Evolutionary conservation across 2,888 invertebrate species (phyloP), one percentile per base, ranked within the genome.

Genomic region (Asteroscopus sphinx): DNA sequence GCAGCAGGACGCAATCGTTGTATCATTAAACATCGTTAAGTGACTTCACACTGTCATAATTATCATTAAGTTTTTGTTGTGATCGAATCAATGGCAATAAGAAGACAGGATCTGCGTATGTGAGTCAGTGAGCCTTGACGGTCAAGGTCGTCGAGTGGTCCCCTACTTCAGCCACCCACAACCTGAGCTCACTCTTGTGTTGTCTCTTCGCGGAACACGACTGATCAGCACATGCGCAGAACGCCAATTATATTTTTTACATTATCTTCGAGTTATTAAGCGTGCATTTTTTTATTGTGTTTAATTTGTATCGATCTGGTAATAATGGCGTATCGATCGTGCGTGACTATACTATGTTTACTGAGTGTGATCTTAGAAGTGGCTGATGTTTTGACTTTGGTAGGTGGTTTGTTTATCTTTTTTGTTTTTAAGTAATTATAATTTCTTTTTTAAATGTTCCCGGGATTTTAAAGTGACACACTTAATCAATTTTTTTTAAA

Each of bases 121-220:
- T 90, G 84, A 87, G 81, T 87, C 87, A 88, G 81, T 82, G 80
- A 86, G 90, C 81, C 82, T 86, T 85, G 84, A 76, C 79, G 82
- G 87, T 83, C 91, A 92, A 93, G 93, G 92, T 77, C 87, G 81
- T 35, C 63, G 68, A 79, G 78, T 81, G 82, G 80, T 81, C 83
- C 85, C 72, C 78, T 79, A 80, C 80, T 76, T 69, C 77, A 79
- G 76, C 68, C 76, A 75, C 73, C 69, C 42, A 55, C 56, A 56
- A 55, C 63, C 46, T 47, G 48, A 49, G 62, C 63, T 66, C 70
- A 69, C 69, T 76, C 51, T 54, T 51, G 58, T 67, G 68, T 57
- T 63, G 61, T 60, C 66, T 75, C 63, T 68, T 73, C 61, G 56
- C 60, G 41, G 47, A 61, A 65, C 63, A 61, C 60, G 47, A 68